A percentile compares a stretch with the other conserved stretches of the same genome.
phyloP scores from a whole-genome alignment of 1,140 invertebrate genomes.

The Drosophila novamexicana region DNA sequence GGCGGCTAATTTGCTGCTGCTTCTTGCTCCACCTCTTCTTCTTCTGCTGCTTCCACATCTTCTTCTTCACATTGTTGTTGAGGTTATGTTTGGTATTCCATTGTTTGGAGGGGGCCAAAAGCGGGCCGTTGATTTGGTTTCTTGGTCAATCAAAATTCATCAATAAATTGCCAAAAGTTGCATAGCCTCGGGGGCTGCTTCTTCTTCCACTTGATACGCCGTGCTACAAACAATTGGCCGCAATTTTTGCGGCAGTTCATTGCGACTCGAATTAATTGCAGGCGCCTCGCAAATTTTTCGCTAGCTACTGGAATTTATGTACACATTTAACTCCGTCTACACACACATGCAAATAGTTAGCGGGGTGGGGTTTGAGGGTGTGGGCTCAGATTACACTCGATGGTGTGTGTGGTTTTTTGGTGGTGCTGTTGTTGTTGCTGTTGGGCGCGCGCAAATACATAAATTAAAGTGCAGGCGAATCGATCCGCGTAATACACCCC shows the following conservation, averaged over 20 bases:
- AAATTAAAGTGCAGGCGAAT: conserved; percentile 54
- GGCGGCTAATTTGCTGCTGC: conserved; percentile 7
- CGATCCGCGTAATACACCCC: conserved; percentile 26
- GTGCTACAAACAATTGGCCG: conserved; percentile 8
- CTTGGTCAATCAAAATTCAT: conserved; percentile 53
- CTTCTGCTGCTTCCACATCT: background rate
- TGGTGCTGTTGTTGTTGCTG: conserved; percentile 9
- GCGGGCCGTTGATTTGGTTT: background rate
- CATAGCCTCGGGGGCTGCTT: conserved; percentile 11
- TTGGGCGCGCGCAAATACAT: conserved; percentile 43
- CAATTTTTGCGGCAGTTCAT: conserved; percentile 30
- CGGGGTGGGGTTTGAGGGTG: background rate
- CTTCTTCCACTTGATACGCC: background rate
- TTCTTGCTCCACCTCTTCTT: background rate
- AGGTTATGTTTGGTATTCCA: conserved; percentile 5
- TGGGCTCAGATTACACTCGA: conserved; percentile 29
- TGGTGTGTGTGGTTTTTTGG: conserved; percentile 21
- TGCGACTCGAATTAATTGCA: conserved; percentile 70
- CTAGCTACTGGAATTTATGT: conserved; percentile 72
- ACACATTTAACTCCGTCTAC: conserved; percentile 28
- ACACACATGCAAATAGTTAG: conserved; percentile 37
- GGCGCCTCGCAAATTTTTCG: conserved; percentile 29
- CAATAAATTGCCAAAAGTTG: conserved; percentile 46
- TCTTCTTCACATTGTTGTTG: conserved; percentile 16
- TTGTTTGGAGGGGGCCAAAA: background rate